Evolutionary conservation across 2,888 invertebrate genomes (phyloP), one percentile per base, ranked within the genome.

Genomic region (Stenotaenia linearis): DNA sequence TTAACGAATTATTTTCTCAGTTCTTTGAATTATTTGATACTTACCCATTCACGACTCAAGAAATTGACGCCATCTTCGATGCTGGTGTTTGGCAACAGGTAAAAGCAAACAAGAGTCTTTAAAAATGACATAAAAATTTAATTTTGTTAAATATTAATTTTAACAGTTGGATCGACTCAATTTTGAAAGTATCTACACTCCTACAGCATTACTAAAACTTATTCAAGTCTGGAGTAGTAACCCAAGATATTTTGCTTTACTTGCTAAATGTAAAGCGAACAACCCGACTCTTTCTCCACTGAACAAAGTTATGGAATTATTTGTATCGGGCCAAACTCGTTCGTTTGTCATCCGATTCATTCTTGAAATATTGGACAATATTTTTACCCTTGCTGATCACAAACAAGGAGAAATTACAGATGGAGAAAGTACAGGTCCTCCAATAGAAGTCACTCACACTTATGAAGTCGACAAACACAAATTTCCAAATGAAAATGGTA

Each of bases 71-170:
- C 0, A 85, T 96, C 21, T 96, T 93, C 84, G 88, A 91, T 77
- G 90, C 92, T 0, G 91, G 92, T 76, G 89, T 98, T 10, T 96
- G 93, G 91, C 95, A 96, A 0, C 89, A 91, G 84, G 86, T 95
- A 80, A 88, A 90, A 12, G 37, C 50, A n/a, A 28, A 76, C 12
- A 7, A 76, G 5, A 28, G 9, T 76, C 18, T 76, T 10, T 76
- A 32, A 6, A 76, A n/a, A 12, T n/a, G n/a, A n/a, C n/a, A 25
- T 76, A 76, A 15, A 28, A n/a, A 32, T 76, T 30, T 76, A 7
- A 35, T 10, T n/a, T 76, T 76, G 30, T 32, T 28, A 21, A 9
- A 7, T 74, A 18, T 74, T 28, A 56, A 56, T 6, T 6, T 7
- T 74, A 10, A 2, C 18, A 76, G 76, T 12, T 76, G n/a, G 21